Evolutionary conservation across 23 tunicate species (phyloP).

Genomic region (Ciona savignyi): DNA sequence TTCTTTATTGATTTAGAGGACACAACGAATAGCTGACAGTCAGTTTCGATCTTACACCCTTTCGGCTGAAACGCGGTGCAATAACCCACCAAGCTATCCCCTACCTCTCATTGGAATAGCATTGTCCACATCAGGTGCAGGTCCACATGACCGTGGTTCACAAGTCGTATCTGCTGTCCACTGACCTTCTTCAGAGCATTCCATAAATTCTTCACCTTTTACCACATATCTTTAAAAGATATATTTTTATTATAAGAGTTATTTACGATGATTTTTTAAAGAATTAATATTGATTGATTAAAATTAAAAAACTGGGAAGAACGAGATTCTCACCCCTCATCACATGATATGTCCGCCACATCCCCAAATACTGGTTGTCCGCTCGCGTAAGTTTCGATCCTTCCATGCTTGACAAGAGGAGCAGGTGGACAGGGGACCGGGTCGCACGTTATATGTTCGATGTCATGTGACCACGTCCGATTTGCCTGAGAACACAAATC

Average conservation of each 20-base stretch:
- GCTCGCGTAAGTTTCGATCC: not conserved
- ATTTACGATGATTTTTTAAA: too few species aligned
- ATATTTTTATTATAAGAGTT: too few species aligned
- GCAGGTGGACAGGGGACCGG: conserved; percentile 59
- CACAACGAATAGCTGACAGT: too few species aligned
- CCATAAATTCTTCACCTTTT: conserved; percentile 10
- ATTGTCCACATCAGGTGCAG: conserved; percentile 34
- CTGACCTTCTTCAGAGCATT: conserved; percentile 30
- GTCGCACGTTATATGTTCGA: conserved; percentile 10
- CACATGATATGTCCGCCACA: conserved; percentile 16
- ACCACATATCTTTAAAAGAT: conserved; percentile 3
- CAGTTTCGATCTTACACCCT: too few species aligned
- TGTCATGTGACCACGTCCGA: conserved; percentile 32
- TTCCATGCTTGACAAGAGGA: conserved; percentile 45
- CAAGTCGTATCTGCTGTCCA: conserved; percentile 53
- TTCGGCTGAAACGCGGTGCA: too few species aligned
- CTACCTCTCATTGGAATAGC: conserved; percentile 23
- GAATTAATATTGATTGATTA: too few species aligned
- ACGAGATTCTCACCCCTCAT: conserved; percentile 23
- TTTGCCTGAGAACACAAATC: conserved; percentile 23
- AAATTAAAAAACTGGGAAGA: too few species aligned
- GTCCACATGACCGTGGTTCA: conserved; percentile 49
- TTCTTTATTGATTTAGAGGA: too few species aligned
- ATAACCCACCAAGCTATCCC: too few species aligned
- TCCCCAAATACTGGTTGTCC: conserved; percentile 26